Percentiles rank a stretch among this genome's conserved stretches.
These are phyloP conservation scores for Zenarchopterus dispar DNA, from an alignment of 2,797 vertebrate genomes.

Conservation along the genomic window DNA sequence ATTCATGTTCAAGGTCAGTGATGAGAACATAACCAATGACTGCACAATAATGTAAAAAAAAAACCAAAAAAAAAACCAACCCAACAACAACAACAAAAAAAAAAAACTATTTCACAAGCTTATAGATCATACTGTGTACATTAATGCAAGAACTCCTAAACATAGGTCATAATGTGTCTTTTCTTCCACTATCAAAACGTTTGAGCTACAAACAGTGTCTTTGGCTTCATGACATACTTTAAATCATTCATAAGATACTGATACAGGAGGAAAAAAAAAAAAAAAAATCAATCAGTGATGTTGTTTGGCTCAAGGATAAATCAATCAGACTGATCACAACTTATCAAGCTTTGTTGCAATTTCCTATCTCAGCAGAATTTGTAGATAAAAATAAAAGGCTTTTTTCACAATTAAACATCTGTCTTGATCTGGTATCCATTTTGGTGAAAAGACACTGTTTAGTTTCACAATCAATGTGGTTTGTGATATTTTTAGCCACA, in stretches of 20 bases:
- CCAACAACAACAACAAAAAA: too few species aligned
- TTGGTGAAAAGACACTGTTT: slow-evolving; percentile 30
- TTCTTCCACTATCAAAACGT: slow-evolving; percentile 33
- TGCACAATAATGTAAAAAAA: slow-evolving; percentile 25
- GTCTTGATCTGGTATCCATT: slow-evolving; percentile 27
- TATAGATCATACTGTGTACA: slow-evolving; percentile 56
- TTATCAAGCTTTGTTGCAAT: slow-evolving; percentile 31
- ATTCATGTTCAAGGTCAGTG: slow-evolving; percentile 45
- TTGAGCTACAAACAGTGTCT: slow-evolving; percentile 55
- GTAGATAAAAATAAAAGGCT: slow-evolving; percentile 37
- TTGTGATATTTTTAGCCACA: slow-evolving; percentile 15
- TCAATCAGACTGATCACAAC: slow-evolving; percentile 51
- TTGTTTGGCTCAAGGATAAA: slow-evolving; percentile 21
- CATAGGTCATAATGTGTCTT: slow-evolving; percentile 28
- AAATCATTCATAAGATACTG: slow-evolving; percentile 17
- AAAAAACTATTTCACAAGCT: slow-evolving; percentile 50
- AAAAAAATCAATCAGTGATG: neutral
- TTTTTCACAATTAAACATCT: slow-evolving; percentile 13
- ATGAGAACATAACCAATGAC: slow-evolving; percentile 44
- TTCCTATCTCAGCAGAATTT: slow-evolving; percentile 9
- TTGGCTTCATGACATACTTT: slow-evolving; percentile 64
- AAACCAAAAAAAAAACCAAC: neutral
- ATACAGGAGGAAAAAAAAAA: neutral
- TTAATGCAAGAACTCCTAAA: slow-evolving; percentile 39
- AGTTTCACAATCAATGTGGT: slow-evolving; percentile 18